These are phyloP conservation scores for Vanessa cardui DNA, from an alignment of 2,888 invertebrate genomes.

Conservation along the genomic window DNA sequence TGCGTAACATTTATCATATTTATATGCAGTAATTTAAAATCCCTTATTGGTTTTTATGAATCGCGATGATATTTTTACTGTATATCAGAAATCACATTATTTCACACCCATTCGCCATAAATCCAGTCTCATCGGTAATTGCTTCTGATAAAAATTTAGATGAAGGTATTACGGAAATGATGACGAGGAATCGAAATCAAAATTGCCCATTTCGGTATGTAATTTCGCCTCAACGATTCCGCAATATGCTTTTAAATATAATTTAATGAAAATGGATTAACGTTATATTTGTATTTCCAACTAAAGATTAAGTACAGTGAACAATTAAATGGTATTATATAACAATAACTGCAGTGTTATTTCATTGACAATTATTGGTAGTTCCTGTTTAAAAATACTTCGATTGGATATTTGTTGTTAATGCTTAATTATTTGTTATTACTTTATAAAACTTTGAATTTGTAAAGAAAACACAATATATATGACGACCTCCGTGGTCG, in stretches of 20 bases:
- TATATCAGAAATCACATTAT: conserved; percentile 31
- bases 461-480: too few relatives aligned
- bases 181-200: conserved; percentile 57
- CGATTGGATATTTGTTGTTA: too few relatives aligned
- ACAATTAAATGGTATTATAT: too few relatives aligned
- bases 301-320: too few relatives aligned
- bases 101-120: conserved; percentile 33
- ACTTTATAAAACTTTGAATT: too few relatives aligned
- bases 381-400: too few relatives aligned
- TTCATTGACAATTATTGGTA: too few relatives aligned
- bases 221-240: conserved; percentile 19
- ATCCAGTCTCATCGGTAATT: conserved; percentile 52
- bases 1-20: not conserved
- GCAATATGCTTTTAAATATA: conserved; percentile 30
- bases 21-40: conserved; percentile 6
- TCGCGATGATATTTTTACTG: conserved; percentile 17
- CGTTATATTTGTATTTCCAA: not conserved
- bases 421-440: too few relatives aligned
- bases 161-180: conserved; percentile 58
- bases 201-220: conserved; percentile 55
- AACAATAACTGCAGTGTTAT: too few relatives aligned
- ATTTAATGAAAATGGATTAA: conserved; percentile 24
- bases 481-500: too few relatives aligned
- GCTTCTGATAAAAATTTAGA: conserved; percentile 62
- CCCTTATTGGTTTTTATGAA: conserved; percentile 13